Evolutionary conservation across 1,140 invertebrate species (phyloP).

Genomic region (Drosophila lini): DNA sequence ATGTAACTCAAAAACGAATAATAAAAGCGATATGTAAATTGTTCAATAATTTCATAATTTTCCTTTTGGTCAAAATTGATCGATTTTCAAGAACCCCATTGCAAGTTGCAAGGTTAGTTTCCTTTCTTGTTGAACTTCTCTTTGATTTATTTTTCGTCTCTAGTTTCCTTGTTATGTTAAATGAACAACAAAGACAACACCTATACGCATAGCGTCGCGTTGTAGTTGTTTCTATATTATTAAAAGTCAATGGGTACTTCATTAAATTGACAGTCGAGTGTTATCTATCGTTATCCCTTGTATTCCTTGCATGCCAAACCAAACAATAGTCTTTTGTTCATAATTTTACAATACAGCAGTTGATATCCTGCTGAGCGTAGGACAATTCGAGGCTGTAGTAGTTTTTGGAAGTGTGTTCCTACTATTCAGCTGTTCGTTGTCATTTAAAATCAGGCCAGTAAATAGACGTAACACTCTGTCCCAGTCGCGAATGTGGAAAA

Average conservation of each 20-base stretch:
- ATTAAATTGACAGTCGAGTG: constrained; percentile 59
- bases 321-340: constrained; percentile 45
- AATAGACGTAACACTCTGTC: not conserved
- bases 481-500: not conserved
- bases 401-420: not conserved
- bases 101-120: no score
- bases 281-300: constrained; percentile 3
- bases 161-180: not conserved
- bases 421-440: constrained; percentile 5
- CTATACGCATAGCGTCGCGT: no score
- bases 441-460: not conserved
- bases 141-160: not conserved
- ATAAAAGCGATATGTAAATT: no score
- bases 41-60: no score
- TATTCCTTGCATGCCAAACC: not conserved
- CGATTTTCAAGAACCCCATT: no score
- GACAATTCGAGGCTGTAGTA: not conserved
- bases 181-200: not conserved
- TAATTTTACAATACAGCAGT: constrained; percentile 3
- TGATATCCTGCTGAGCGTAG: constrained; percentile 34
- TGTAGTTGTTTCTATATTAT: constrained; percentile 10
- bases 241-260: constrained; percentile 55
- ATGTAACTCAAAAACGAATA: no score
- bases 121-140: not conserved
- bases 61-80: no score